phyloP scores from a whole-genome alignment of 2,888 invertebrate species.

The Microctonus brassicae region DNA sequence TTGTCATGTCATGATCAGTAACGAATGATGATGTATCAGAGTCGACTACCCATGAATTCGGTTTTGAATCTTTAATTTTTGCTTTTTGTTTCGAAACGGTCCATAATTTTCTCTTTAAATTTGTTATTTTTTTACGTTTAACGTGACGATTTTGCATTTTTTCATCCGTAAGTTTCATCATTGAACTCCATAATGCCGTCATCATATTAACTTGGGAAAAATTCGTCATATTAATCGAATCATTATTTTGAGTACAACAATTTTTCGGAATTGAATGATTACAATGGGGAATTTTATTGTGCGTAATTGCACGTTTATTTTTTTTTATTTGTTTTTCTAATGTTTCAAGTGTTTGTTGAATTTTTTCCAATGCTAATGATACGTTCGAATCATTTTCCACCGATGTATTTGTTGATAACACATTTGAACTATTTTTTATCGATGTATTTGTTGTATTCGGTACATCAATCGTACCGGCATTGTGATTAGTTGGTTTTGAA shows the following conservation, averaged over 20 bases:
- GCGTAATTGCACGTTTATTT: conserved; percentile 20
- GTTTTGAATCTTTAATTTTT: too few relatives aligned
- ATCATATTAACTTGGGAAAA: conserved; percentile 35
- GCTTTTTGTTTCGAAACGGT: neutral
- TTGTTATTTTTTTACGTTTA: neutral
- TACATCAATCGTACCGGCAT: too few relatives aligned
- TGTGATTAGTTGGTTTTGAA: neutral
- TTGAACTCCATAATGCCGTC: conserved; percentile 38
- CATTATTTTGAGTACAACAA: conserved; percentile 33
- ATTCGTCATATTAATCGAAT: neutral
- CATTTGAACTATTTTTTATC: neutral
- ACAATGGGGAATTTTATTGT: conserved; percentile 8
- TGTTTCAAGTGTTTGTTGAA: conserved; percentile 45
- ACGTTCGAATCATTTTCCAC: neutral
- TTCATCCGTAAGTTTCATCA: conserved; percentile 33
- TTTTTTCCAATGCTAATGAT: conserved; percentile 36
- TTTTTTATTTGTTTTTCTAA: conserved; percentile 50
- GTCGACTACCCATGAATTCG: conserved; percentile 36
- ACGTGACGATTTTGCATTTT: neutral
- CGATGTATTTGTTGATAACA: neutral
- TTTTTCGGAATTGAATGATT: conserved; percentile 25
- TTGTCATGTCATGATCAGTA: neutral
- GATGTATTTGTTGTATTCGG: neutral
- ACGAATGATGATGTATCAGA: conserved; percentile 10
- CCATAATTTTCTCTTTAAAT: neutral